Conservation (phyloP, 2,797 vertebrate species). For the Oophaga sylvatica region DNA sequence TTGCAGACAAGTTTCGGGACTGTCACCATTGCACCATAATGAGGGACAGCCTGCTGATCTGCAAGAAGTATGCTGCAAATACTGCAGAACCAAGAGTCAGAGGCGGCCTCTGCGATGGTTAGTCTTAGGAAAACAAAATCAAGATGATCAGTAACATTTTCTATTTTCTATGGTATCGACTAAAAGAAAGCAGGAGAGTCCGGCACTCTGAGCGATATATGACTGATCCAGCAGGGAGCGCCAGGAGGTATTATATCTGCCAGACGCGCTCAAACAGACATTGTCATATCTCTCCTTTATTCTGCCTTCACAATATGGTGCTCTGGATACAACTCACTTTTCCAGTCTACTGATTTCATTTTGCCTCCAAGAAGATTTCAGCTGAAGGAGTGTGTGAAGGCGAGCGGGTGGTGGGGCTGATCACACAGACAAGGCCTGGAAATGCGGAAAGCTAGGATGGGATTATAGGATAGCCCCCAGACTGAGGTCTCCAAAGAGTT, state of each 20-base stretch:
- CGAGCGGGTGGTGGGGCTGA: too few species aligned
- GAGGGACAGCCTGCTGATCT: background rate
- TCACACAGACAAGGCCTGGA: background rate
- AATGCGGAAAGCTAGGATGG: background rate
- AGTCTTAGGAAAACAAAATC: background rate
- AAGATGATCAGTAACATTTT: conserved; percentile 5
- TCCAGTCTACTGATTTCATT: conserved; percentile 19
- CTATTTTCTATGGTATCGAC: background rate
- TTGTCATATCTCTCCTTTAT: background rate
- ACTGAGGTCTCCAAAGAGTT: background rate
- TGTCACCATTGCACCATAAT: background rate
- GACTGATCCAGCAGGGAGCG: conserved; percentile 8
- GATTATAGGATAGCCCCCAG: background rate
- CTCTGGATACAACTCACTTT: background rate
- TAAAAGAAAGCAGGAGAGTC: background rate
- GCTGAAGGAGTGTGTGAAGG: background rate
- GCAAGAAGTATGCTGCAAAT: conserved; percentile 46
- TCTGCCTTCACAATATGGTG: conserved; percentile 13
- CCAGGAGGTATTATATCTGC: background rate
- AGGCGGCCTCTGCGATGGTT: background rate
- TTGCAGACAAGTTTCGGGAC: background rate
- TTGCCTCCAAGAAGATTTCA: conserved; percentile 10
- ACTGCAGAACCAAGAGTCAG: conserved; percentile 16
- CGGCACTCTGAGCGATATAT: background rate
- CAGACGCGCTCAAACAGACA: background rate